A percentile compares a stretch with the other conserved stretches of the same genome.
These are phyloP conservation scores for Ancistrus triradiatus DNA, from an alignment of 2,113 vertebrate genomes.

Conservation along the genomic window DNA sequence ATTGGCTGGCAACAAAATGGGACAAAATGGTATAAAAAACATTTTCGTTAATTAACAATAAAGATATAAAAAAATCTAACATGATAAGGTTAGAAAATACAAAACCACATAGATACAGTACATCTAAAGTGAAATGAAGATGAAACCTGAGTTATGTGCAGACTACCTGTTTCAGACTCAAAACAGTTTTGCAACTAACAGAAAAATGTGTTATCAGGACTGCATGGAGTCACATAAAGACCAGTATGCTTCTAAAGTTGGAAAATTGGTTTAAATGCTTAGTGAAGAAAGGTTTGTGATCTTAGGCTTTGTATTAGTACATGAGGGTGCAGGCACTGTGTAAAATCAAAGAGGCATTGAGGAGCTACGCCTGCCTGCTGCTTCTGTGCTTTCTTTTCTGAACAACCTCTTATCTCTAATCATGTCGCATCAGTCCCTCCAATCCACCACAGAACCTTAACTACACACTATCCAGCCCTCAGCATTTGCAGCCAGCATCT, in stretches of 20 bases:
- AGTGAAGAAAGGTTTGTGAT: slow-evolving; percentile 41
- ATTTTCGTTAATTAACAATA: too few relatives aligned
- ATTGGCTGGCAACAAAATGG: too few relatives aligned
- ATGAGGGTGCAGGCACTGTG: slow-evolving; percentile 48
- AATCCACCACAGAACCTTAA: slow-evolving; percentile 51
- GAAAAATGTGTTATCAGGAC: too few relatives aligned
- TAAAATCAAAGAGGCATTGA: slow-evolving; percentile 51
- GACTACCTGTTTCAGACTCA: slow-evolving; percentile 26
- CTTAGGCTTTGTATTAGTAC: slow-evolving; percentile 42
- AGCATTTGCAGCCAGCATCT: slow-evolving; percentile 39
- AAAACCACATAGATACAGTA: too few relatives aligned
- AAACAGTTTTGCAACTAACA: neutral
- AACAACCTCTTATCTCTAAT: slow-evolving; percentile 61
- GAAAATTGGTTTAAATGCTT: slow-evolving; percentile 46
- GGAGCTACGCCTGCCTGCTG: slow-evolving; percentile 54
- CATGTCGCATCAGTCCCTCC: too few relatives aligned
- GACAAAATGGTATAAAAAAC: too few relatives aligned
- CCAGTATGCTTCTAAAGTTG: slow-evolving; percentile 35
- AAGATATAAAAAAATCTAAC: too few relatives aligned
- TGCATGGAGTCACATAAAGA: slow-evolving; percentile 3
- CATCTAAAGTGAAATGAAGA: too few relatives aligned
- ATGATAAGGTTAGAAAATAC: too few relatives aligned
- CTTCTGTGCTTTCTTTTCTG: slow-evolving; percentile 51
- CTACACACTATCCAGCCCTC: slow-evolving; percentile 26
- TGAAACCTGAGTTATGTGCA: too few relatives aligned